Evolutionary conservation across 2,888 invertebrate species (phyloP).

Genomic region (Thymelicus acteon): DNA sequence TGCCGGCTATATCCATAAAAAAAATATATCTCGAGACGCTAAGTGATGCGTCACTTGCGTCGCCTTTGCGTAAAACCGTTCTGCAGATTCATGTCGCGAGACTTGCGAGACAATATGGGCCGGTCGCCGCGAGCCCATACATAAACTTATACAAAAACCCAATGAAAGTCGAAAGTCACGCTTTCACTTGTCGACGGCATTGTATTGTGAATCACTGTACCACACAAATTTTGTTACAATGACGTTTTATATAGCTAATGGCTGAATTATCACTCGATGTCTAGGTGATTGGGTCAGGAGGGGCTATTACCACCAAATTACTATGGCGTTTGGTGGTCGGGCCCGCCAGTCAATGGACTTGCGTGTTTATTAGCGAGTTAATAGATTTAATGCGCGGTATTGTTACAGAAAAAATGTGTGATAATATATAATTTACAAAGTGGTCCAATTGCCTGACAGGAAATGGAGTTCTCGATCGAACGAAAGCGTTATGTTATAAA

Average conservation of each 20-base stretch:
- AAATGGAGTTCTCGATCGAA: conserved; percentile 20
- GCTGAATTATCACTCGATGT: conserved; percentile 54
- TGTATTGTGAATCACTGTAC: conserved; percentile 60
- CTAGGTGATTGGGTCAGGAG: conserved; percentile 51
- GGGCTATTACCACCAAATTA: conserved; percentile 49
- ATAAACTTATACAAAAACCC: conserved; percentile 80
- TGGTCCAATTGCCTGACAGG: conserved; percentile 23
- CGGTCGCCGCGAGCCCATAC: conserved; percentile 68
- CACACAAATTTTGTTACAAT: conserved; percentile 67
- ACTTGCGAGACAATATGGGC: conserved; percentile 81
- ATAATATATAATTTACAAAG: conserved; percentile 34
- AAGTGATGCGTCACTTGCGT: background rate
- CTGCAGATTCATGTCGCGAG: conserved; percentile 72
- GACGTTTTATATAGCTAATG: conserved; percentile 54
- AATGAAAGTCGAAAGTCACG: conserved; percentile 83
- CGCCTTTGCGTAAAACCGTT: conserved; percentile 56
- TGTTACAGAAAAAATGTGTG: conserved; percentile 29
- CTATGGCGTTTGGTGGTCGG: conserved; percentile 40
- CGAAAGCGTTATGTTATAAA: conserved; percentile 14
- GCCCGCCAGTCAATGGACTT: conserved; percentile 43
- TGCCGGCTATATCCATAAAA: too few relatives aligned
- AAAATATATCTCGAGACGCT: too few relatives aligned
- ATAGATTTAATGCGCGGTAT: conserved; percentile 40
- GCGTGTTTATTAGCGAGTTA: conserved; percentile 46
- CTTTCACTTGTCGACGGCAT: conserved; percentile 80